Evolutionary conservation across 2,113 vertebrate genomes (phyloP), one percentile per base, ranked within the genome.

Genomic region (Festucalex cinctus): DNA sequence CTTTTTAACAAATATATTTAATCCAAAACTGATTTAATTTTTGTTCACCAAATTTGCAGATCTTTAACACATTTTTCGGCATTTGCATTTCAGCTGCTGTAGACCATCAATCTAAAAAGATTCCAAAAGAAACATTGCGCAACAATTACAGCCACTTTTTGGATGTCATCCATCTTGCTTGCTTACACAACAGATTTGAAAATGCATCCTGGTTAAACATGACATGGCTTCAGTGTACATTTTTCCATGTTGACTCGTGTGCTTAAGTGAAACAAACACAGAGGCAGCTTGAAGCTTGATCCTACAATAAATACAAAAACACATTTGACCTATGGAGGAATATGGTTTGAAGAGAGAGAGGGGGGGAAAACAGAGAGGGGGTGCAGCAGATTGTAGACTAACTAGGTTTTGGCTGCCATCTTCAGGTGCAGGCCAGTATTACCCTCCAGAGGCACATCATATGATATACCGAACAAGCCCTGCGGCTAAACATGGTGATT

Each of bases 391-490:
- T 63, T 65, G 63, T 65, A 43, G 60, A 67, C 85, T 85, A 69
- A 80, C 86, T 84, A 85, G 89, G 87, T 92, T 90, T 83, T 89
- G 90, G 88, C 90, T 92, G 92, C 91, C 92, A 93, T 93, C 92
- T 92, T 88, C 88, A 93, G 92, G 88, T 65, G n/a, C 20, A 39
- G 61, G 24, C 16, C 59, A 62, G 83, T 69, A 86, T 71, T 83
- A 68, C 83, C 54, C 10, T 44, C 48, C 51, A 17, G 58, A 60
- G 32, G 49, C 65, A 79, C 2, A 71, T 65, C 37, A 64, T 53
- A 35, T 74, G 63, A 76, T 82, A 66, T 78, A 80, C 62, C 80
- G 10, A 24, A 43, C 60, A 16, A 82, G 77, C 86, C 83, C 84
- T 79, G 5, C 35, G 89, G 86, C 82, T 37, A 86, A 80, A 86